Base-by-base conservation (phyloP, 1,140 invertebrate genomes). In the Brachionus angularis region DNA sequence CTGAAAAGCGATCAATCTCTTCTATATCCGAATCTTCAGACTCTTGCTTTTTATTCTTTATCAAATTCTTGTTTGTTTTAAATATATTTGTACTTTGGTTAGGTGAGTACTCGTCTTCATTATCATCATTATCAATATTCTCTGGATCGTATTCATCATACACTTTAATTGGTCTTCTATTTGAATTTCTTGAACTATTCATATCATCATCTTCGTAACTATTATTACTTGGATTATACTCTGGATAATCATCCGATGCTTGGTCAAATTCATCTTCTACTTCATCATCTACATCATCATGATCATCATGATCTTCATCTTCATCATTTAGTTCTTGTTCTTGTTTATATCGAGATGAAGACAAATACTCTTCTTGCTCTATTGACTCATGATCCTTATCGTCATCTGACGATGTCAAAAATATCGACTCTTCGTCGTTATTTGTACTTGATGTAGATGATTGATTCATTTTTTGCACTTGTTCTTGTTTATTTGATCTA, bases 341-440 rank as follows among this genome's bases (percentile, higher is more conserved):
- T n/a, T n/a, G n/a, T n/a, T n/a, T n/a, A n/a, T n/a, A n/a, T n/a
- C n/a, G n/a, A n/a, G n/a, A n/a, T n/a, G n/a, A 16, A n/a, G 31
- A 31, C 31, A 58, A 58, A 23, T 58, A 36, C 25, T 58, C 53
- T 18, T 58, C 53, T 1, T 33, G 1, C 16, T 58, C 53, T 16
- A 58, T 34, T 10, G 53, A 58, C 25, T 58, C 53, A 8, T 67
- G 42, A 25, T 67, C 61, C 39, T 67, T 49, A n/a, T 67, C 61
- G 25, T 67, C 61, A n/a, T 46, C 42, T 2, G 61, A 67, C 39
- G 61, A 67, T 7, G 39, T 47, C 14, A 67, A 34, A 34, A 46
- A 67, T 67, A 67, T 67, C 1, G 61, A 67, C 61, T 67, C 61
- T 18, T 67, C 61, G 14, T 67, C 61, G 27, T 67, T 67, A 27